Evolutionary conservation across 2,888 invertebrate species (phyloP), one percentile per base, ranked within the genome.

Genomic region (Protodeltote pygarga): DNA sequence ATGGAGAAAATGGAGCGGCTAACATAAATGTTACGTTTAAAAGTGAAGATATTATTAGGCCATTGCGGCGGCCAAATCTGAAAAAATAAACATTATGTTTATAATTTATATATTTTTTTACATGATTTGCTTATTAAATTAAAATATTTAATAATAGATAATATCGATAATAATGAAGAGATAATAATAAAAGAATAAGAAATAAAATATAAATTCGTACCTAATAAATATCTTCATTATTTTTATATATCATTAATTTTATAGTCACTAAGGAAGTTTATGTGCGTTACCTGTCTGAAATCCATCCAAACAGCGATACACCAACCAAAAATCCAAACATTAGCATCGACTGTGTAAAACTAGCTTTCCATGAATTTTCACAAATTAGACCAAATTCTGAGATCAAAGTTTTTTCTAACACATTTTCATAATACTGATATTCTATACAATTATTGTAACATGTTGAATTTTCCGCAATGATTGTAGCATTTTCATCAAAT

Each of bases 11-110:
- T 0, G 95, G 94, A n/a, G 94, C 94, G 0, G 89, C 87, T 14
- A 95, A 83, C 57, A 96, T 96, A 6, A 94, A 91, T 6, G 93
- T 67, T 3, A 95, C 85, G 79, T 96, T 96, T 13, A 95, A 77
- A 10, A 94, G 76, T 8, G 95, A 93, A 1, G 95, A 94, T 19
- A 92, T 73, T 49, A 96, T 87, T 52, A 97, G 85, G 0, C 95
- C 95, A 11, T 88, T 86, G 64, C 95, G 79, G 5, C 84, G 79
- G 0, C 85, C 85, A 28, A 63, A 82, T 58, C 85, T 85, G 67
- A 20, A 74, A 77, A 39, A 39, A 37, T 24, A 28, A 17, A 8
- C 1, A 14, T n/a, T n/a, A n/a, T 4, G 8, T 13, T 33, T 5
- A 9, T 14, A 32, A 27, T 13, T 27, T 11, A 9, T 3, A 21